A percentile compares a stretch with the other conserved stretches of the same genome.
Evolutionary conservation across 2,888 invertebrate genomes (phyloP).

Genomic region (Dorcus parallelipipedus): DNA sequence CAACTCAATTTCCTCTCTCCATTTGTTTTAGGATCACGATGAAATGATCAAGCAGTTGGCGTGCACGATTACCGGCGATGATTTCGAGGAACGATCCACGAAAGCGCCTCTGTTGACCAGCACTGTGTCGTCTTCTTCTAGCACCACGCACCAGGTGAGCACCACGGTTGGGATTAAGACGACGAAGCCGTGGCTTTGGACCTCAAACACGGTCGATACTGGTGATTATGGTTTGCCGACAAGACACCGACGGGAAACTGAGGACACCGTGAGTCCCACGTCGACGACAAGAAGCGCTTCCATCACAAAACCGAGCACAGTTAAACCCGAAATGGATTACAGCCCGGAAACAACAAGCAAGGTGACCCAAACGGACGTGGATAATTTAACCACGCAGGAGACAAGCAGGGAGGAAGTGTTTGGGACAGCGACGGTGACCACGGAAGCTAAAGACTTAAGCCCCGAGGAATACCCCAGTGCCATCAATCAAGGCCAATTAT

Average conservation of each 20-base stretch:
- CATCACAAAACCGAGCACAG: neutral
- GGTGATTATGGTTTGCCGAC: constrained; percentile 45
- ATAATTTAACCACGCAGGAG: constrained; percentile 17
- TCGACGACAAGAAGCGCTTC: constrained; percentile 4
- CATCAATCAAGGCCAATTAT: constrained; percentile 48
- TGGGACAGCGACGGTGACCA: constrained; percentile 19
- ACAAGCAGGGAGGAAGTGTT: constrained; percentile 22
- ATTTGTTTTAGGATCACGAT: constrained; percentile 56
- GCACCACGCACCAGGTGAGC: constrained; percentile 25
- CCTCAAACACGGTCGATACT: constrained; percentile 45
- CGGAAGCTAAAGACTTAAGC: constrained; percentile 25
- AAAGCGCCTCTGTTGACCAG: constrained; percentile 27
- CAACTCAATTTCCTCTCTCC: neutral
- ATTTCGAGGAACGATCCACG: constrained; percentile 30
- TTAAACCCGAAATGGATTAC: neutral
- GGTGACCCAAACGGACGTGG: neutral
- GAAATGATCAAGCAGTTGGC: constrained; percentile 59
- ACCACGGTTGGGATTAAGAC: constrained; percentile 31
- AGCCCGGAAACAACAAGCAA: neutral
- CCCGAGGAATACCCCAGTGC: constrained; percentile 43
- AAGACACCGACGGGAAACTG: constrained; percentile 47
- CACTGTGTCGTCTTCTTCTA: constrained; percentile 18
- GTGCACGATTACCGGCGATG: constrained; percentile 55
- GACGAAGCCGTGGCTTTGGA: constrained; percentile 45
- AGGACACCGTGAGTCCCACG: constrained; percentile 36